Percentiles rank a stretch among this genome's conserved stretches.
Evolutionary conservation across 1,140 invertebrate genomes (phyloP).

Genomic region (Drosophila sp.): DNA sequence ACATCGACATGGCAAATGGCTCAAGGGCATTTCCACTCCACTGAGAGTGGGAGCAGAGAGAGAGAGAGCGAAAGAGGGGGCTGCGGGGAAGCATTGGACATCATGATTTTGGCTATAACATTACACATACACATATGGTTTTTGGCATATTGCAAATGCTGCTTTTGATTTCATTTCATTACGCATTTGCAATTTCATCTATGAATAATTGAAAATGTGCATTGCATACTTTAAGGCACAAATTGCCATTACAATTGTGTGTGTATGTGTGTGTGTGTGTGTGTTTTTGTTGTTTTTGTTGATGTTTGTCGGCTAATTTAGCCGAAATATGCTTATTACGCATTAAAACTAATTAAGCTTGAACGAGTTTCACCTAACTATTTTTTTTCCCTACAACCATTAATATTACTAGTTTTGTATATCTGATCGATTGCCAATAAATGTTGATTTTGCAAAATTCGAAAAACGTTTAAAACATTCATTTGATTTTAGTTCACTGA

Average conservation of each 20-base stretch:
- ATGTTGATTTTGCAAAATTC: constrained; percentile 7
- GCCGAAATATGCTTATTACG: constrained; percentile 74
- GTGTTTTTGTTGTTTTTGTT: constrained; percentile 10
- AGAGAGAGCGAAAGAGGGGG: constrained; percentile 4
- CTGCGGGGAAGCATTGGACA: constrained; percentile 25
- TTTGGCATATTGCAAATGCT: constrained; percentile 56
- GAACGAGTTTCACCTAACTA: constrained; percentile 28
- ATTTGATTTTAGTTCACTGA: not conserved
- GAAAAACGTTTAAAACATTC: constrained; percentile 8
- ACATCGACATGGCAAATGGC: constrained; percentile 62
- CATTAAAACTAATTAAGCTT: constrained; percentile 78
- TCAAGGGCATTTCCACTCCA: constrained; percentile 69
- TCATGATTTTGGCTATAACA: constrained; percentile 10
- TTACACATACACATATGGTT: constrained; percentile 3
- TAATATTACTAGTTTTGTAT: not conserved
- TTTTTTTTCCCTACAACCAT: not conserved
- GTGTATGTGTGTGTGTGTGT: not conserved
- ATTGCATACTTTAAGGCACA: constrained; percentile 71
- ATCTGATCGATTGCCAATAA: constrained; percentile 11
- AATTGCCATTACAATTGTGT: constrained; percentile 64
- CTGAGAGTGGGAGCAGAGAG: constrained; percentile 35
- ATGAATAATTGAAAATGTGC: constrained; percentile 76
- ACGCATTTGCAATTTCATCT: constrained; percentile 72
- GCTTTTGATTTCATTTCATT: constrained; percentile 78
- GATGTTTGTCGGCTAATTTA: constrained; percentile 64